phyloP scores from a whole-genome alignment of 2,888 invertebrate species.

The Hipparchia semele region DNA sequence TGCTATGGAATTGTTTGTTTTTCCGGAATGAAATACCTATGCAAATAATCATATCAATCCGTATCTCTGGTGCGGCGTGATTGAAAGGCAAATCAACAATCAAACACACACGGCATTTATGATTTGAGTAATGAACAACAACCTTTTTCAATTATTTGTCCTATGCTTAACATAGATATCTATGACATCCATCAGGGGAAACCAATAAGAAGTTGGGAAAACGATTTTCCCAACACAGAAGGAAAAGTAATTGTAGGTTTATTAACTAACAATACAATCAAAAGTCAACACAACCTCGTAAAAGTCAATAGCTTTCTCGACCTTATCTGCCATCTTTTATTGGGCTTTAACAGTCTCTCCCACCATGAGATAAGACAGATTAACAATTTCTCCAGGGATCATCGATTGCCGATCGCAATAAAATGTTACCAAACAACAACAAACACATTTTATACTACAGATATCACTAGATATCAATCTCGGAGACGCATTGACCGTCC shows the following conservation, averaged over 20 bases:
- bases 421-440: conserved; percentile 50
- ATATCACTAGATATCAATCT: conserved; percentile 55
- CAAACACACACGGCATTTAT: no score
- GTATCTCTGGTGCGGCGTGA: no score
- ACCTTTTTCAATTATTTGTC: no score
- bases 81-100: no score
- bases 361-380: conserved; percentile 48
- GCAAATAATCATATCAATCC: no score
- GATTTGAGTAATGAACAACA: no score
- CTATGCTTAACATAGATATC: no score
- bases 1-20: no score
- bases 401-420: conserved; percentile 47
- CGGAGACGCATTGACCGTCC: conserved; percentile 52
- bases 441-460: conserved; percentile 47
- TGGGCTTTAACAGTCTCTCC: conserved; percentile 42
- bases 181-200: neutral
- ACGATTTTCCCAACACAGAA: neutral
- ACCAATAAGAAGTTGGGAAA: neutral
- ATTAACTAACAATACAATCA: conserved; percentile 17
- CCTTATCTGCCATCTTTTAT: conserved; percentile 37
- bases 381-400: conserved; percentile 45
- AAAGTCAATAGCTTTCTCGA: conserved; percentile 25
- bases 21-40: no score
- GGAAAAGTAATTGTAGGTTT: neutral
- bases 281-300: conserved; percentile 22